phyloP scores from a whole-genome alignment of 2,888 invertebrate genomes.

The Gisinianus flammeolus region DNA sequence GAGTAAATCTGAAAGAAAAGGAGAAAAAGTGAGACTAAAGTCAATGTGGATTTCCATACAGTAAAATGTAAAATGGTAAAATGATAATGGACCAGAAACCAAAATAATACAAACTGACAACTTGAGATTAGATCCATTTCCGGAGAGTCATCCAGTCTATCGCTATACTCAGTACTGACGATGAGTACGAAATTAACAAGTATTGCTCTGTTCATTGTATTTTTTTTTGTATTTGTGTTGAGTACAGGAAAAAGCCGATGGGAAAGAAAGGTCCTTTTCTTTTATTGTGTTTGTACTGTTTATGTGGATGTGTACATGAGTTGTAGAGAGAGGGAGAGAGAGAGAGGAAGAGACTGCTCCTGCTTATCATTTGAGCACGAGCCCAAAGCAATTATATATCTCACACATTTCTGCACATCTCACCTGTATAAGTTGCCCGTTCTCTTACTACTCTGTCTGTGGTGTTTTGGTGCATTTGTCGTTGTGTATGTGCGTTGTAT shows the following conservation, averaged over 20 bases:
- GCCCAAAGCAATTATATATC: conserved; percentile 16
- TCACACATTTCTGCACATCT: conserved; percentile 13
- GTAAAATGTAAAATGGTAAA: no score
- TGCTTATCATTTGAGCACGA: conserved; percentile 18
- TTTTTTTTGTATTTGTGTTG: no score
- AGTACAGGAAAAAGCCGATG: no score
- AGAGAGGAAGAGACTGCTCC: not conserved
- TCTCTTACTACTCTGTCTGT: no score
- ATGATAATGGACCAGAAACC: no score
- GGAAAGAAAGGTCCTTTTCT: not conserved
- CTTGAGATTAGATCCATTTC: not conserved
- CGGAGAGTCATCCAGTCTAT: not conserved
- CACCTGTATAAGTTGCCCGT: conserved; percentile 9
- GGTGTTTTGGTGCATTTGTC: no score
- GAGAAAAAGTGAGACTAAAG: not conserved
- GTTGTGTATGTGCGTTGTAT: not conserved
- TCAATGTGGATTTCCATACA: no score
- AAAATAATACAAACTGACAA: not conserved
- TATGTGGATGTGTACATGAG: not conserved
- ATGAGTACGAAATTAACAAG: no score
- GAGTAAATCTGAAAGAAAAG: not conserved
- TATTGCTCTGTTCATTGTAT: not conserved
- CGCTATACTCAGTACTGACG: no score
- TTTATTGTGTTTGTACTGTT: not conserved
- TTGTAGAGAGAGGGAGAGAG: not conserved